phyloP scores from a whole-genome alignment of 23 tunicate genomes.

The Corella eumyota region DNA sequence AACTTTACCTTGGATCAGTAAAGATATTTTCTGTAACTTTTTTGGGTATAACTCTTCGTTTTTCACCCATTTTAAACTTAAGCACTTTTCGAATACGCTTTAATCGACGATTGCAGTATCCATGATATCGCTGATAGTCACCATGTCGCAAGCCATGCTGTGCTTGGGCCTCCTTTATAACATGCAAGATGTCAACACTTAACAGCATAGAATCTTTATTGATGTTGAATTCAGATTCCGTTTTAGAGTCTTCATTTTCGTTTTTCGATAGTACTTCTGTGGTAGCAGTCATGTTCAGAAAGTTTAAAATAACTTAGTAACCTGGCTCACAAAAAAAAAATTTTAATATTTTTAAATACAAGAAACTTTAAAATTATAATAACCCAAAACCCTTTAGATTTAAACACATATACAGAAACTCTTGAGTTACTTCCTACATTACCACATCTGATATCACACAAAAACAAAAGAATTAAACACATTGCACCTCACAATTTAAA shows the following conservation, averaged over 20 bases:
- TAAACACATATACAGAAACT: no score
- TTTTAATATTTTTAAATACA: no score
- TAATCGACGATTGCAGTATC: constrained; percentile 71
- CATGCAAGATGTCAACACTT: constrained; percentile 62
- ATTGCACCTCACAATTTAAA: no score
- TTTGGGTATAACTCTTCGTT: constrained; percentile 54
- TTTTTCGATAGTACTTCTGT: no score
- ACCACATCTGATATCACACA: no score
- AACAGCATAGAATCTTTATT: constrained; percentile 9
- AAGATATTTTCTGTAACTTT: constrained; percentile 36
- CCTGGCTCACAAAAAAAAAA: no score
- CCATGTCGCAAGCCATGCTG: constrained; percentile 95
- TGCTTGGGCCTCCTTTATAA: constrained; percentile 80
- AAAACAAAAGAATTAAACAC: no score
- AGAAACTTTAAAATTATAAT: no score
- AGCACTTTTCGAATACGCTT: constrained; percentile 71
- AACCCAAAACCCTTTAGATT: no score
- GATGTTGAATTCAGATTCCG: background rate
- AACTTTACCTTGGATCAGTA: constrained; percentile 68
- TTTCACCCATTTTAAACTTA: constrained; percentile 85
- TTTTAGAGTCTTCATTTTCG: background rate
- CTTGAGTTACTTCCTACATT: no score
- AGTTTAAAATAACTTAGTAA: no score
- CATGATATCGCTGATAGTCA: constrained; percentile 85
- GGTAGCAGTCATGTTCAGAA: no score